Evolutionary conservation across 2,888 invertebrate species (phyloP).

Genomic region (Geophilus truncorum): DNA sequence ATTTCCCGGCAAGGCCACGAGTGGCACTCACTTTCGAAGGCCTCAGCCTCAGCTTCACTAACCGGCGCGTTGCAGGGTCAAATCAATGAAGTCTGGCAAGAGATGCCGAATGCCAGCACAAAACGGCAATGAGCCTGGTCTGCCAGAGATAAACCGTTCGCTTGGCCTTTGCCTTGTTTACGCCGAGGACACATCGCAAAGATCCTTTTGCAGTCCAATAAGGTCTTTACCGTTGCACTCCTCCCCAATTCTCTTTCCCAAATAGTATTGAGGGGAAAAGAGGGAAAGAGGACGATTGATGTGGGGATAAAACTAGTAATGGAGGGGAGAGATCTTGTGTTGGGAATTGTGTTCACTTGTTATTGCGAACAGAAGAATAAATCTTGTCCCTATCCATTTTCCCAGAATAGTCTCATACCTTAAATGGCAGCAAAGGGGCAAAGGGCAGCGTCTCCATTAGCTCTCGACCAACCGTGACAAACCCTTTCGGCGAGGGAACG

Average conservation of each 20-base stretch:
- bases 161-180: slow-evolving; percentile 25
- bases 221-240: background rate
- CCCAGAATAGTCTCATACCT: slow-evolving; percentile 14
- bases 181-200: slow-evolving; percentile 2
- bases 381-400: slow-evolving; percentile 22
- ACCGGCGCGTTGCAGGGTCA: slow-evolving; percentile 17
- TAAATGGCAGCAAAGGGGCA: slow-evolving; percentile 16
- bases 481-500: background rate
- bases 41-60: too few species aligned
- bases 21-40: slow-evolving; percentile 10
- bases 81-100: background rate
- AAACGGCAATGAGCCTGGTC: slow-evolving; percentile 7
- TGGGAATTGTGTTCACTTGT: slow-evolving; percentile 27
- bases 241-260: background rate
- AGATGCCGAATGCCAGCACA: slow-evolving; percentile 2
- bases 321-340: slow-evolving; percentile 23
- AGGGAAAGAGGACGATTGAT: slow-evolving; percentile 21
- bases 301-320: slow-evolving; percentile 17
- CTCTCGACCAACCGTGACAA: slow-evolving; percentile 22
- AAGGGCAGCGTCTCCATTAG: slow-evolving; percentile 27
- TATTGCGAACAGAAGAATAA: slow-evolving; percentile 8
- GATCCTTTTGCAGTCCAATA: slow-evolving; percentile 25
- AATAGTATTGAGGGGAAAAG: background rate
- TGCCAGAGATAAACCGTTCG: background rate
- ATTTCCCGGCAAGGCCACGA: slow-evolving; percentile 17